These are phyloP conservation scores for Rhinolophus sinicus DNA, from an alignment of 2,113 vertebrate genomes.

Conservation along the genomic window DNA sequence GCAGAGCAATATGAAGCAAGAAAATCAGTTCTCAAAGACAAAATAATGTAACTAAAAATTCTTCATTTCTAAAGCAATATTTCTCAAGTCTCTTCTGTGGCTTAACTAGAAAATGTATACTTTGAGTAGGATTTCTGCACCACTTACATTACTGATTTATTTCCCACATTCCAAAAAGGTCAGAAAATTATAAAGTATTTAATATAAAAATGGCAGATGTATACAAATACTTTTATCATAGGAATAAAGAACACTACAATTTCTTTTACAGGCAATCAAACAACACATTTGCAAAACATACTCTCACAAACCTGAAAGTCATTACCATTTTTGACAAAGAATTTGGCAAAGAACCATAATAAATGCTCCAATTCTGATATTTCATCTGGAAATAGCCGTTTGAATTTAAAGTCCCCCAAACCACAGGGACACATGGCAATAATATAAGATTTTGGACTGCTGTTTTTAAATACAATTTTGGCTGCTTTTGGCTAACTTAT, in stretches of 20 bases:
- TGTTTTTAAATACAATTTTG: conserved; percentile 64
- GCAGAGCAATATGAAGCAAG: neutral
- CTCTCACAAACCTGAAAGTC: conserved; percentile 59
- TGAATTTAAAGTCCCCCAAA: conserved; percentile 59
- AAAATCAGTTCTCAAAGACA: neutral
- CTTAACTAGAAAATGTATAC: neutral
- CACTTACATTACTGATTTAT: conserved; percentile 3
- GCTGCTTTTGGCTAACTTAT: conserved; percentile 47
- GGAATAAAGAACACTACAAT: conserved; percentile 33
- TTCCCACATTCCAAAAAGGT: conserved; percentile 23
- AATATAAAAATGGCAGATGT: conserved; percentile 2
- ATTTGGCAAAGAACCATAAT: conserved; percentile 47
- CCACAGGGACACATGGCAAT: conserved; percentile 58
- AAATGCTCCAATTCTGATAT: conserved; percentile 44
- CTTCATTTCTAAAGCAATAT: neutral
- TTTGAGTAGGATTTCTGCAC: neutral
- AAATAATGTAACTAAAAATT: neutral
- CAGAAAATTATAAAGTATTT: conserved; percentile 37
- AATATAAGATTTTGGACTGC: conserved; percentile 36
- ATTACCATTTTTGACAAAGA: conserved; percentile 62
- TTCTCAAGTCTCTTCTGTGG: neutral
- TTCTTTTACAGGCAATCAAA: conserved; percentile 43
- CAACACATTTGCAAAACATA: conserved; percentile 62
- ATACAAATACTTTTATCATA: conserved; percentile 33
- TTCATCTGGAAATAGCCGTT: conserved; percentile 64